Conservation (phyloP, 2,797 vertebrate species). For the Tympanoctomys barrerae region DNA sequence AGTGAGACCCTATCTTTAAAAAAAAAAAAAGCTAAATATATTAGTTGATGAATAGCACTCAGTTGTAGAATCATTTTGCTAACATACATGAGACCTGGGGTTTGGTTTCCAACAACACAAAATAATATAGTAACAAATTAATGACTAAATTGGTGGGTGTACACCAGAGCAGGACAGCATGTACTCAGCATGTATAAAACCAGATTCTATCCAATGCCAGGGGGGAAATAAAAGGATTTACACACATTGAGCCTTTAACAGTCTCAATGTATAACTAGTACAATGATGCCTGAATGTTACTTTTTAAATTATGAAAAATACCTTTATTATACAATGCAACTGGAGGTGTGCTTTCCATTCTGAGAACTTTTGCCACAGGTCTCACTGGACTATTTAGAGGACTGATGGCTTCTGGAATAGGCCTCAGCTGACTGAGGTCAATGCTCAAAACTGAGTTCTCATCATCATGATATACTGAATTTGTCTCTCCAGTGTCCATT, state of each 20-base stretch:
- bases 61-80: background rate
- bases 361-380: conserved; percentile 89
- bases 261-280: background rate
- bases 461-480: conserved; percentile 89
- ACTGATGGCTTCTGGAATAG: conserved; percentile 95
- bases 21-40: background rate
- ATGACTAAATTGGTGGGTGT: background rate
- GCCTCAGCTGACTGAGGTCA: conserved; percentile 93
- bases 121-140: background rate
- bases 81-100: background rate
- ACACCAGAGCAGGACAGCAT: background rate
- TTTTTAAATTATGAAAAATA: conserved; percentile 9
- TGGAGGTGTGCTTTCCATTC: conserved; percentile 88
- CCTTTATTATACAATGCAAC: conserved; percentile 89
- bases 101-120: background rate
- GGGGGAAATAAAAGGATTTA: background rate
- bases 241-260: conserved; percentile 32
- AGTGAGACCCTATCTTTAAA: background rate
- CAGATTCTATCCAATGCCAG: background rate
- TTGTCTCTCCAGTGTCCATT: conserved; percentile 80
- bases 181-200: background rate
- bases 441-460: conserved; percentile 96
- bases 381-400: conserved; percentile 96
- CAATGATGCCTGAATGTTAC: background rate
- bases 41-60: background rate